A percentile compares a stretch with the other conserved stretches of the same genome.
phyloP scores from a whole-genome alignment of 2,797 vertebrate genomes.

The Tauraco hartlaubi region DNA sequence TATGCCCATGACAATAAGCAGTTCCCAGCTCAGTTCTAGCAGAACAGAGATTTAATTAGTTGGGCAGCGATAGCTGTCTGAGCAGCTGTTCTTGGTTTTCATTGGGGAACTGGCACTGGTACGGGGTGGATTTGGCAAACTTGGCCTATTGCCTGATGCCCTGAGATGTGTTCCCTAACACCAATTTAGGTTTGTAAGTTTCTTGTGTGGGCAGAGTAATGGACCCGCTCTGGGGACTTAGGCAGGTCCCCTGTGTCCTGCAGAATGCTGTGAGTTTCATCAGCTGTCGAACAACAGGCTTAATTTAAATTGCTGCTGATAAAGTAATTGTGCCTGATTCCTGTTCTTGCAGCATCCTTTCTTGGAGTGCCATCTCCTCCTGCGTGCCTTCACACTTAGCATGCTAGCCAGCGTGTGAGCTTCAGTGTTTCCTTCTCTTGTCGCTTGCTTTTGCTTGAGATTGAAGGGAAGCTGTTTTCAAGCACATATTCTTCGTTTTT shows the following conservation, averaged over 20 bases:
- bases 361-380: background rate
- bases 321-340: background rate
- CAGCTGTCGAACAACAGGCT: background rate
- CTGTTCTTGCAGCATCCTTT: background rate
- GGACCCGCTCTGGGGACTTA: background rate
- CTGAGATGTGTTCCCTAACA: background rate
- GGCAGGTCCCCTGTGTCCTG: rapidly evolving
- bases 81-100: background rate
- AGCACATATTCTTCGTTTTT: background rate
- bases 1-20: rapidly evolving
- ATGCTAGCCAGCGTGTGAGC: background rate
- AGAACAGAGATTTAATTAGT: background rate
- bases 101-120: background rate
- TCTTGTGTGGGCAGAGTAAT: background rate
- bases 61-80: background rate
- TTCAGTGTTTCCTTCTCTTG: background rate
- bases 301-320: background rate
- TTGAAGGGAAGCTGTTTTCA: background rate
- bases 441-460: background rate
- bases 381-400: background rate
- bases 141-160: background rate
- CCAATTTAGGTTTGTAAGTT: background rate
- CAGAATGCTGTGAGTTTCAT: background rate
- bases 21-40: background rate
- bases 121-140: rapidly evolving